Evolutionary conservation across 2,888 invertebrate species (phyloP).

Genomic region (Euspilapteryx auroguttella): DNA sequence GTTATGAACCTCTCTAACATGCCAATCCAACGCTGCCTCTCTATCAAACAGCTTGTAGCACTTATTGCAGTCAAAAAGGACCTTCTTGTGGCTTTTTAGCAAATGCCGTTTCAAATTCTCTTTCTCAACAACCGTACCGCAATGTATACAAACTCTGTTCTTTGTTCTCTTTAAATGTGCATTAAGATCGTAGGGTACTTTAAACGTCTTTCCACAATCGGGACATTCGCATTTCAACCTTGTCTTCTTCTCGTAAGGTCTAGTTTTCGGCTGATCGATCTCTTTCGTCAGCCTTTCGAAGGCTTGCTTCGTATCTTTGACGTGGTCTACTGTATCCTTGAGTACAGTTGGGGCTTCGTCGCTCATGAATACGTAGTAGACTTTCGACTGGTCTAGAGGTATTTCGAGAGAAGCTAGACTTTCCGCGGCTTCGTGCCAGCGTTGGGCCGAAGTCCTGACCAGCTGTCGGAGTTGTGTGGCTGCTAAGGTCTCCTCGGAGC

Average conservation of each 20-base stretch:
- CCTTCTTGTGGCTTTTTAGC: slow-evolving; percentile 13
- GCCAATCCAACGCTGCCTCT: slow-evolving; percentile 11
- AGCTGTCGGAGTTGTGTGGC: slow-evolving; percentile 23
- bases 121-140: slow-evolving; percentile 18
- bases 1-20: slow-evolving; percentile 15
- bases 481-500: slow-evolving; percentile 20
- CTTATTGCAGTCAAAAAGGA: slow-evolving; percentile 14
- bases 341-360: slow-evolving; percentile 13
- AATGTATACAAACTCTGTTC: slow-evolving; percentile 21
- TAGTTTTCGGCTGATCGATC: not conserved
- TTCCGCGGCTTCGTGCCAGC: slow-evolving; percentile 20
- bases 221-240: slow-evolving; percentile 15
- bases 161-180: slow-evolving; percentile 23
- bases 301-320: slow-evolving; percentile 11
- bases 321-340: slow-evolving; percentile 14
- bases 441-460: slow-evolving; percentile 18
- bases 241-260: slow-evolving; percentile 5
- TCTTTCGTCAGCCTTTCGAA: slow-evolving; percentile 14
- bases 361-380: slow-evolving; percentile 20
- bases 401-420: slow-evolving; percentile 14
- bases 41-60: slow-evolving; percentile 24
- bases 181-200: slow-evolving; percentile 17
- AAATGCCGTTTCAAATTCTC: slow-evolving; percentile 22
- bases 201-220: slow-evolving; percentile 24
- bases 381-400: slow-evolving; percentile 15